Conservation (phyloP, 2,888 invertebrate genomes). For the Graphium colonna region DNA sequence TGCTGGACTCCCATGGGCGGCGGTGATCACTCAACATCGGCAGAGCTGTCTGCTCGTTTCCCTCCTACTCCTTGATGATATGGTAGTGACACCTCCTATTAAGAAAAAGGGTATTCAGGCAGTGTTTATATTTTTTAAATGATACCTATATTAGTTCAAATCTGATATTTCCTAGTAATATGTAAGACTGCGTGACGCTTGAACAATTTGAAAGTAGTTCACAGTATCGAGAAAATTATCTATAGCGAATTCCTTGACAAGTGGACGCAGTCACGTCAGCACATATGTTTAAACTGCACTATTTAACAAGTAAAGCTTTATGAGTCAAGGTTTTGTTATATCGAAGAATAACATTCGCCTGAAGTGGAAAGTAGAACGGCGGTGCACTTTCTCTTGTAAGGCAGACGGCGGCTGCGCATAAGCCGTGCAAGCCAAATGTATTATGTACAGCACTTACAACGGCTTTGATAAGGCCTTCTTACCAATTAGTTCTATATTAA, state of each 20-base stretch:
- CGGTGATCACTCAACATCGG: too few relatives aligned
- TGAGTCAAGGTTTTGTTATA: conserved; percentile 31
- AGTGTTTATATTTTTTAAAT: too few relatives aligned
- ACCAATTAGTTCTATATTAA: conserved; percentile 7
- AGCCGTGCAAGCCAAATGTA: conserved; percentile 49
- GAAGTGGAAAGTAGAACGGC: conserved; percentile 67
- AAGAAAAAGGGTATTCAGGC: too few relatives aligned
- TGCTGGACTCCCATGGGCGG: too few relatives aligned
- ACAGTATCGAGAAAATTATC: not conserved
- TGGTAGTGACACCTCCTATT: too few relatives aligned
- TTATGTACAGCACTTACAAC: conserved; percentile 27
- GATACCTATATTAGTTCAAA: too few relatives aligned
- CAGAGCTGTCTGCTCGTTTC: too few relatives aligned
- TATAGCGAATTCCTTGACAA: not conserved
- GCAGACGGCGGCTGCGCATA: conserved; percentile 55
- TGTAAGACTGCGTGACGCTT: not conserved
- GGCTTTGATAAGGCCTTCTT: not conserved
- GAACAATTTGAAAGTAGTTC: not conserved
- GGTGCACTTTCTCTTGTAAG: conserved; percentile 67
- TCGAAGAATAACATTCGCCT: conserved; percentile 47
- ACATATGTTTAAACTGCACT: not conserved
- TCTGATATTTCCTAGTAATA: too few relatives aligned
- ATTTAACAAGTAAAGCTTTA: conserved; percentile 23
- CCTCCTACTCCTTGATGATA: too few relatives aligned
- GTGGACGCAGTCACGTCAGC: conserved; percentile 12